phyloP scores from a whole-genome alignment of 1,140 invertebrate species.

The Neodiprion pinetum region DNA sequence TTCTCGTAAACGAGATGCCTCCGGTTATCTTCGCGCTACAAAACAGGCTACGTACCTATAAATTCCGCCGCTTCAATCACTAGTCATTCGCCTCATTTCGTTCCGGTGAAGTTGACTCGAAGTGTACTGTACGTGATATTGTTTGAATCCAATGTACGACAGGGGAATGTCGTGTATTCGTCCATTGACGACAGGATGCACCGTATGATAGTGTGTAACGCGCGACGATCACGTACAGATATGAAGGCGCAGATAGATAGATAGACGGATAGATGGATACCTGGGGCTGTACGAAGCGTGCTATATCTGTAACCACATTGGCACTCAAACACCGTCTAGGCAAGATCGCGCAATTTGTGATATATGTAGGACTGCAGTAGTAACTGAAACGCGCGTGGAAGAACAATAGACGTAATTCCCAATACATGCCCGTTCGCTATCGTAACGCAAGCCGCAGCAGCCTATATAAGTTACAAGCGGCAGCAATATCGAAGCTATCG shows the following conservation, averaged over 20 bases:
- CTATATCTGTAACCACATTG: too few relatives aligned
- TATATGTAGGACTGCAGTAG: neutral
- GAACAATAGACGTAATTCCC: slow-evolving; percentile 7
- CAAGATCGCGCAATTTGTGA: neutral
- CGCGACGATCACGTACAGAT: too few relatives aligned
- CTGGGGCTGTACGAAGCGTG: too few relatives aligned
- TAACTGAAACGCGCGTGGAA: neutral
- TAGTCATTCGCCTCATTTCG: neutral
- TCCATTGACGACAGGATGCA: too few relatives aligned
- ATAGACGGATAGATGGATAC: too few relatives aligned
- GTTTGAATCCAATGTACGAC: too few relatives aligned
- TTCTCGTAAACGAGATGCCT: neutral
- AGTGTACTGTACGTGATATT: too few relatives aligned
- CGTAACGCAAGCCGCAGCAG: neutral
- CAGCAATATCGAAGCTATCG: slow-evolving; percentile 30
- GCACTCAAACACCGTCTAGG: neutral
- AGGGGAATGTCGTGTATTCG: too few relatives aligned
- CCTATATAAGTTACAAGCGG: slow-evolving; percentile 24
- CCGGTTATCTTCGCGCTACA: neutral
- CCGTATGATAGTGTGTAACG: too few relatives aligned
- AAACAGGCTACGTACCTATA: neutral
- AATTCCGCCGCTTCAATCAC: too few relatives aligned
- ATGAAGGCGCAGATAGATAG: too few relatives aligned
- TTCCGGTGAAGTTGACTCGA: too few relatives aligned
- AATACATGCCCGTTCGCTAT: neutral